Percentiles rank a stretch among this genome's conserved stretches.
These are phyloP conservation scores for Coreoperca whiteheadi DNA, from an alignment of 2,113 vertebrate genomes.

Conservation along the genomic window DNA sequence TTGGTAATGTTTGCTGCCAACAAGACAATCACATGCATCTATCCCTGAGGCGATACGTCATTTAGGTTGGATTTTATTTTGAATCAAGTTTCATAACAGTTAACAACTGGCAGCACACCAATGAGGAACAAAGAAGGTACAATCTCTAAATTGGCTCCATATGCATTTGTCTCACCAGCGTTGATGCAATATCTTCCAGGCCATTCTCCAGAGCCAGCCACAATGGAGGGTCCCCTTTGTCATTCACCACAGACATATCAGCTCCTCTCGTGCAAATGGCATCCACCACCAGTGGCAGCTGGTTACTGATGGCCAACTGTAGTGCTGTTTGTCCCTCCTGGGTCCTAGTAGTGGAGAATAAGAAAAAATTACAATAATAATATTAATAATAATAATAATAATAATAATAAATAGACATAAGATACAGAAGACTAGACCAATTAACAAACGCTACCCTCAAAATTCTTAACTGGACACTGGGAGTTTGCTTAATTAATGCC, in stretches of 20 bases:
- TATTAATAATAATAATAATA: too few species aligned
- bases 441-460: neutral
- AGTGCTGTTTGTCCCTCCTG: conserved; percentile 94
- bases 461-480: neutral
- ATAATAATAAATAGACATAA: neutral
- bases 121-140: neutral
- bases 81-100: neutral
- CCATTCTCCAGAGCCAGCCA: conserved; percentile 93
- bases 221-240: conserved; percentile 93
- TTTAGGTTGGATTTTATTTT: neutral
- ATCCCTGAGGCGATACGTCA: neutral
- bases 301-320: conserved; percentile 95
- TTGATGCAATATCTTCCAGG: conserved; percentile 97
- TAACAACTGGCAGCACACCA: neutral
- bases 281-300: conserved; percentile 96
- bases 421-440: neutral
- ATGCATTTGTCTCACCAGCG: conserved; percentile 87
- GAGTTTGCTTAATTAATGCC: neutral
- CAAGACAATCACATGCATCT: neutral
- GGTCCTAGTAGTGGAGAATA: conserved; percentile 83
- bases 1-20: neutral
- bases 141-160: neutral
- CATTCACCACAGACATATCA: conserved; percentile 96
- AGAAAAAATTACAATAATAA: too few species aligned
- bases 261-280: conserved; percentile 97